Evolutionary conservation across 2,888 invertebrate species (phyloP).

Genomic region (Lithophane semibrunnea): DNA sequence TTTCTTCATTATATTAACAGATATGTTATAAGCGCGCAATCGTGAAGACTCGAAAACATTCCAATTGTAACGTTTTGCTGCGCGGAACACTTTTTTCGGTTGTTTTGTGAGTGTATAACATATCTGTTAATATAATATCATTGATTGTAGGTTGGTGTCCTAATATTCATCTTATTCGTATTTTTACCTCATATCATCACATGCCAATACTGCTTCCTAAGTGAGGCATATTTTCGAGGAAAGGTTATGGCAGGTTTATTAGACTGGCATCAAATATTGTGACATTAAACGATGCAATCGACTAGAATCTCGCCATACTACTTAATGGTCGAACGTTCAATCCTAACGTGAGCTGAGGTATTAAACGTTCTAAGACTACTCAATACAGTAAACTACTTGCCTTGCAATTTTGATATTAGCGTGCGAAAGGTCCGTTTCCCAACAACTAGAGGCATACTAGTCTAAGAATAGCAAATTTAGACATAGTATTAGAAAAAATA

Average conservation of each 20-base stretch:
- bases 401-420: conserved; percentile 13
- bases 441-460: background rate
- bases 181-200: background rate
- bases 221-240: background rate
- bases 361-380: conserved; percentile 8
- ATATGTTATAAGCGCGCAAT: too few species aligned
- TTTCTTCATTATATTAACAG: too few species aligned
- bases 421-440: background rate
- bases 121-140: too few species aligned
- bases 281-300: conserved; percentile 32
- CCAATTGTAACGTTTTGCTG: too few species aligned
- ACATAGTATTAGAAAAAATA: too few species aligned
- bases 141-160: background rate
- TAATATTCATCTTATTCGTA: background rate
- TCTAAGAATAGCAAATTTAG: background rate
- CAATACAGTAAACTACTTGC: background rate
- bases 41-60: too few species aligned
- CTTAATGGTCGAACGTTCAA: conserved; percentile 1
- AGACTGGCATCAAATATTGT: conserved; percentile 29
- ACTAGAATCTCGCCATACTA: conserved; percentile 10
- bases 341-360: background rate
- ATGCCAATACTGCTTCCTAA: background rate
- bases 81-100: too few species aligned
- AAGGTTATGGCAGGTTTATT: background rate
- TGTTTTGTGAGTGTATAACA: too few species aligned